Conservation (phyloP, 2,113 vertebrate genomes). For the Arizona elegans region DNA sequence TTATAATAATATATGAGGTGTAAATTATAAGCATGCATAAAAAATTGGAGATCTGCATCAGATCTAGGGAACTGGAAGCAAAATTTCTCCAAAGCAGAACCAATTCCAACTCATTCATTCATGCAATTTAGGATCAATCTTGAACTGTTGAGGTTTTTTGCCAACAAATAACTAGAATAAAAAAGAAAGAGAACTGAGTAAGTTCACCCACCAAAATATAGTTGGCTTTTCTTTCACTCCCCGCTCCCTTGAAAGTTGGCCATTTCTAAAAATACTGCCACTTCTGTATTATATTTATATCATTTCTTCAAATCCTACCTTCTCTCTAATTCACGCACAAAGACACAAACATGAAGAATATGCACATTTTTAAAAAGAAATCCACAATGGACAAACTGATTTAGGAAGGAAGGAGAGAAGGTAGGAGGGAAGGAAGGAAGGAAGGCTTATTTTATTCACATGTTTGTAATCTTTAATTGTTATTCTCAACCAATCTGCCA, state of each 20-base stretch:
- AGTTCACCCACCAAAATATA: background rate
- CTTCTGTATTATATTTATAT: background rate
- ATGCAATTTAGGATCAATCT: background rate
- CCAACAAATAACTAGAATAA: background rate
- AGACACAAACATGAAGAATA: background rate
- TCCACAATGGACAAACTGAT: background rate
- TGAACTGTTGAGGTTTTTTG: background rate
- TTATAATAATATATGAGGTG: background rate
- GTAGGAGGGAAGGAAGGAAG: background rate
- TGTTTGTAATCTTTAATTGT: background rate
- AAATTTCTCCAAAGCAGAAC: background rate
- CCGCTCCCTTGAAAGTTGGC: background rate
- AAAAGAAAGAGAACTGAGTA: background rate
- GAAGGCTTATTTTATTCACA: background rate
- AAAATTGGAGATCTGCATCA: background rate
- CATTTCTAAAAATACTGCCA: background rate
- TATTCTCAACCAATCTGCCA: background rate
- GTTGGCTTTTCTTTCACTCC: background rate
- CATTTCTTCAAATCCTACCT: background rate
- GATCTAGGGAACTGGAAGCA: background rate
- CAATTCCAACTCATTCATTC: background rate
- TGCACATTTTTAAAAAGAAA: background rate
- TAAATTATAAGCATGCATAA: background rate
- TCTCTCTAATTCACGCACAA: background rate
- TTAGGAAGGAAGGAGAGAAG: background rate